phyloP scores from a whole-genome alignment of 1,140 invertebrate genomes.

The Bombus balteatus region DNA sequence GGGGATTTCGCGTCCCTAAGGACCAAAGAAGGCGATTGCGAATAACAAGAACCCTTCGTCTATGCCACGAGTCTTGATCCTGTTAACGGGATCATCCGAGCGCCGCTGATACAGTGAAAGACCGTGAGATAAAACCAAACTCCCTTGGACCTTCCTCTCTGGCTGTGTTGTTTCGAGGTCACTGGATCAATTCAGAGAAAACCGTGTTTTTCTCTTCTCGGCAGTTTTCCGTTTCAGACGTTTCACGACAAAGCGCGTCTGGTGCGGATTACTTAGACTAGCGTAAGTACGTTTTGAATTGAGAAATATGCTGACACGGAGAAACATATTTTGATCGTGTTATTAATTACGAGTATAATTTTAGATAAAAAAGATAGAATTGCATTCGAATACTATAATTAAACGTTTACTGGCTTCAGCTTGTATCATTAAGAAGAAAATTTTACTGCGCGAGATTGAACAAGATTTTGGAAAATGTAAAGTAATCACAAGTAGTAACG shows the following conservation, averaged over 20 bases:
- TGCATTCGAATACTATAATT: background rate
- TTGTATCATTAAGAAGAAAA: background rate
- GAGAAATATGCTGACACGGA: background rate
- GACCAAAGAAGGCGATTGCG: slow-evolving; percentile 65
- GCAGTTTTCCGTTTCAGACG: background rate
- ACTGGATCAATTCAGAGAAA: slow-evolving; percentile 22
- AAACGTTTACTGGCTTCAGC: background rate
- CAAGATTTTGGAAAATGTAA: background rate
- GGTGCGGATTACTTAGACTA: too few relatives aligned
- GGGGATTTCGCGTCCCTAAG: slow-evolving; percentile 67
- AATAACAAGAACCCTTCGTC: slow-evolving; percentile 74
- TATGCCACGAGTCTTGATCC: slow-evolving; percentile 71
- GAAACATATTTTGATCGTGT: too few relatives aligned
- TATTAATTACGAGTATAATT: background rate
- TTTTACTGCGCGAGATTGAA: background rate
- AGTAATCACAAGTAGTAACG: background rate
- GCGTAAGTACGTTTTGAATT: background rate
- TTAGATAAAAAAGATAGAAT: background rate
- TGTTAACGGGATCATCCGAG: slow-evolving; percentile 74
- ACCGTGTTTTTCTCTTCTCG: background rate
- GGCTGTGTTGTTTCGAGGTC: slow-evolving; percentile 48
- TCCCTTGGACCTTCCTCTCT: slow-evolving; percentile 46
- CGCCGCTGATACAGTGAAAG: slow-evolving; percentile 45
- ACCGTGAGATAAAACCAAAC: slow-evolving; percentile 61
- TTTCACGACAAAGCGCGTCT: background rate